Evolutionary conservation across 2,113 vertebrate species (phyloP).

Genomic region (Chaetops frenatus): DNA sequence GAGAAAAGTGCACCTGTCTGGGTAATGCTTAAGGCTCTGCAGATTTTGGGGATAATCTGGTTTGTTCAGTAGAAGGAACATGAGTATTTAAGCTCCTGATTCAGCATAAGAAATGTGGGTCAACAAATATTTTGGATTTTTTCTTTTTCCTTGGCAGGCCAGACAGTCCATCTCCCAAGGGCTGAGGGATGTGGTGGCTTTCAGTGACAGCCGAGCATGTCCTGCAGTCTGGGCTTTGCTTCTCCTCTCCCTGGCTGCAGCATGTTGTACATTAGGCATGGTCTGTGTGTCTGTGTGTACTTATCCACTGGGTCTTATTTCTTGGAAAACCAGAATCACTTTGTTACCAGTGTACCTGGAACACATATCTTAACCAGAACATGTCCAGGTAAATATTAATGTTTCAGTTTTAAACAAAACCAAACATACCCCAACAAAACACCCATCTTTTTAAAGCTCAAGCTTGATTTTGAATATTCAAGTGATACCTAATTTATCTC

Average conservation of each 20-base stretch:
- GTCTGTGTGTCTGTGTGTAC: not conserved
- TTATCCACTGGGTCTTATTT: not conserved
- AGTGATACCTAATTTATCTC: not conserved
- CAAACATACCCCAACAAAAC: not conserved
- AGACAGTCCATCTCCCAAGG: accelerated
- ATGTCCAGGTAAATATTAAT: not conserved
- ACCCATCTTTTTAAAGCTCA: not conserved
- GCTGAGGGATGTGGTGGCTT: not conserved
- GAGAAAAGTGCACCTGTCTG: not conserved
- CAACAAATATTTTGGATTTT: not conserved
- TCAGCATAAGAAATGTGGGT: not conserved
- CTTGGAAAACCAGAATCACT: not conserved
- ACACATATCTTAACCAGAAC: not conserved
- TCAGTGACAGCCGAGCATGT: not conserved
- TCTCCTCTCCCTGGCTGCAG: not conserved
- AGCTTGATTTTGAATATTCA: too few species aligned
- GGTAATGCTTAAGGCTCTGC: not conserved
- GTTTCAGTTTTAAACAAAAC: not conserved
- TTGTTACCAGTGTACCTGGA: not conserved
- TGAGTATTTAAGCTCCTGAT: not conserved
- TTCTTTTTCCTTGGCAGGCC: not conserved
- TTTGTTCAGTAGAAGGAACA: not conserved
- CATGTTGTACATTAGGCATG: accelerated
- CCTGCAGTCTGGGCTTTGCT: not conserved
- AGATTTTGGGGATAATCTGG: not conserved